These are phyloP conservation scores for Lepilemur septentrionalis DNA, from an alignment of 2,797 vertebrate genomes.

Conservation along the genomic window DNA sequence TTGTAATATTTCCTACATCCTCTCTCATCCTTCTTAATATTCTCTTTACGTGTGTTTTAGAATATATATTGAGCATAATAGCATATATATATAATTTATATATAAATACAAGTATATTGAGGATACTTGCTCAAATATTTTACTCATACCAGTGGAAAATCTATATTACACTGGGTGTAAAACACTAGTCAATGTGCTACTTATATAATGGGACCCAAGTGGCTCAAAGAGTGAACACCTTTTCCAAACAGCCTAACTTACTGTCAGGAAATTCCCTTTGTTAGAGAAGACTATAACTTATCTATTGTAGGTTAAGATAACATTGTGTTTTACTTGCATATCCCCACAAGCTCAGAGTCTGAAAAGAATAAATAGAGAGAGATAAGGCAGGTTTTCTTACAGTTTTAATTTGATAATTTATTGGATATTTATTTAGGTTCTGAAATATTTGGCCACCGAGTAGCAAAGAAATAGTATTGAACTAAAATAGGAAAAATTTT, in stretches of 20 bases:
- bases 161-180: background rate
- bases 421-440: background rate
- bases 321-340: background rate
- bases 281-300: background rate
- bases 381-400: background rate
- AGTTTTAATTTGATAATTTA: conserved; percentile 30
- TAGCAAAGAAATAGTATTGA: background rate
- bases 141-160: background rate
- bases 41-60: background rate
- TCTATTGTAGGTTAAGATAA: background rate
- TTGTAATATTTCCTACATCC: background rate
- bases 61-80: background rate
- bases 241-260: background rate
- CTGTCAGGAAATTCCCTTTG: background rate
- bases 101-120: background rate
- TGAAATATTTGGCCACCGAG: background rate
- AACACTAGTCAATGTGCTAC: background rate
- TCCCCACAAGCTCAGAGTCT: background rate
- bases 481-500: background rate
- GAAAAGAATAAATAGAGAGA: conserved; percentile 26
- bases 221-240: background rate
- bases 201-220: background rate
- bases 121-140: background rate
- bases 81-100: background rate
- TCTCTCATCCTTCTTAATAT: background rate